Conservation (phyloP, 2,888 invertebrate genomes). For the Selenia dentaria region DNA sequence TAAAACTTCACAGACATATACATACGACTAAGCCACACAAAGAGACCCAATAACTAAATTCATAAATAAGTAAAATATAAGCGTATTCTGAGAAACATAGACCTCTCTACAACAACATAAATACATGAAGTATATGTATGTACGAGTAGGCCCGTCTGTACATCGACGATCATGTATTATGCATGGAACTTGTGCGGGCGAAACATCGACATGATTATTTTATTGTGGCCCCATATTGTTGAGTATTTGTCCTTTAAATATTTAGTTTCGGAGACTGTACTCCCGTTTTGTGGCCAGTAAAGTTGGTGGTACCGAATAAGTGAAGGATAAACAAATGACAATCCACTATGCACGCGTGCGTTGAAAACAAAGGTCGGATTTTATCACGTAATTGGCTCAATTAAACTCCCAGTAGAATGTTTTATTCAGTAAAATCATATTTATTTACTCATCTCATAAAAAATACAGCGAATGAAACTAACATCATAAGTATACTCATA, state of each 20-base stretch:
- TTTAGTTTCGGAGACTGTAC: constrained; percentile 18
- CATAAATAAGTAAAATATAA: no score
- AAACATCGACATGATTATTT: constrained; percentile 38
- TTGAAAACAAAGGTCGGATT: no score
- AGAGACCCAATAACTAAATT: no score
- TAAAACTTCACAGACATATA: no score
- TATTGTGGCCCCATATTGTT: constrained; percentile 35
- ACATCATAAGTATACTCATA: no score
- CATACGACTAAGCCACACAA: no score
- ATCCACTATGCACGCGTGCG: neutral
- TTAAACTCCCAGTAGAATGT: no score
- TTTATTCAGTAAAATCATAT: no score
- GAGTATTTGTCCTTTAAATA: constrained; percentile 29
- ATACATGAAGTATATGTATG: neutral
- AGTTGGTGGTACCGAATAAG: neutral
- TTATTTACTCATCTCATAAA: no score
- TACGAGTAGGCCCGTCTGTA: constrained; percentile 4
- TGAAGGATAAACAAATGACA: neutral
- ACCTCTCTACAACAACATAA: neutral
- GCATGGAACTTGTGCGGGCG: constrained; percentile 27
- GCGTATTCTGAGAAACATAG: neutral
- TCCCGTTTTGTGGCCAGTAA: constrained; percentile 1
- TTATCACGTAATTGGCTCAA: no score
- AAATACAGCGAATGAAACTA: no score
- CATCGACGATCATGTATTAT: constrained; percentile 30